phyloP scores from a whole-genome alignment of 2,113 vertebrate genomes.

The Esox niger region DNA sequence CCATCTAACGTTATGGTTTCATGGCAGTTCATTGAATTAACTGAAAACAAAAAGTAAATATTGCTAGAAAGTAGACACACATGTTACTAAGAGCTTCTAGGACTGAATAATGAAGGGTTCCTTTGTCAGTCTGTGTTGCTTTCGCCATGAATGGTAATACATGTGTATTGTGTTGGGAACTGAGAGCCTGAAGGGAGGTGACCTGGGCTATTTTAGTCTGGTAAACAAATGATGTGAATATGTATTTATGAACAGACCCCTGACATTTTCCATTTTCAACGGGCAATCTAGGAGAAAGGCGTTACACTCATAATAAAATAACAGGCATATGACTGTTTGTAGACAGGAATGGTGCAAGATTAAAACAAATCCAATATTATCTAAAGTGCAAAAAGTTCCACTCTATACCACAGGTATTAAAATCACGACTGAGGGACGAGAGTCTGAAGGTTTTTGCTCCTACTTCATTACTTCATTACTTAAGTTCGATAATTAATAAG shows the following conservation, averaged over 20 bases:
- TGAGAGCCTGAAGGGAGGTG: not conserved
- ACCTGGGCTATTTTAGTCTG: not conserved
- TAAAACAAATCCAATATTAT: too few relatives aligned
- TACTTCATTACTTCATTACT: too few relatives aligned
- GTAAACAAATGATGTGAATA: constrained; percentile 1
- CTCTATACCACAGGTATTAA: too few relatives aligned
- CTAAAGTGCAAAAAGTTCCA: too few relatives aligned
- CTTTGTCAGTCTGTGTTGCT: not conserved
- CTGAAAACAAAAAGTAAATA: not conserved
- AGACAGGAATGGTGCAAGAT: too few relatives aligned
- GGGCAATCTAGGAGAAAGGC: not conserved
- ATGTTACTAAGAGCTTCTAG: not conserved
- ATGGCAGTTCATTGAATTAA: not conserved
- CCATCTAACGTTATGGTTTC: not conserved
- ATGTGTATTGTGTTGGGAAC: not conserved
- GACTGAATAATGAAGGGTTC: not conserved
- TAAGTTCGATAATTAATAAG: too few relatives aligned
- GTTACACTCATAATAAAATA: not conserved
- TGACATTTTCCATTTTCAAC: not conserved
- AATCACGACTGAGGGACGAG: too few relatives aligned
- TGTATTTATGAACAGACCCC: not conserved
- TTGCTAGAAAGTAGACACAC: not conserved
- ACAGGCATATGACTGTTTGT: not conserved
- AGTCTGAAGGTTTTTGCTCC: too few relatives aligned
- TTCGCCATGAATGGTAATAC: not conserved